These are phyloP conservation scores for Planiliza haematocheilus DNA, from an alignment of 2,113 vertebrate genomes.

Conservation along the genomic window DNA sequence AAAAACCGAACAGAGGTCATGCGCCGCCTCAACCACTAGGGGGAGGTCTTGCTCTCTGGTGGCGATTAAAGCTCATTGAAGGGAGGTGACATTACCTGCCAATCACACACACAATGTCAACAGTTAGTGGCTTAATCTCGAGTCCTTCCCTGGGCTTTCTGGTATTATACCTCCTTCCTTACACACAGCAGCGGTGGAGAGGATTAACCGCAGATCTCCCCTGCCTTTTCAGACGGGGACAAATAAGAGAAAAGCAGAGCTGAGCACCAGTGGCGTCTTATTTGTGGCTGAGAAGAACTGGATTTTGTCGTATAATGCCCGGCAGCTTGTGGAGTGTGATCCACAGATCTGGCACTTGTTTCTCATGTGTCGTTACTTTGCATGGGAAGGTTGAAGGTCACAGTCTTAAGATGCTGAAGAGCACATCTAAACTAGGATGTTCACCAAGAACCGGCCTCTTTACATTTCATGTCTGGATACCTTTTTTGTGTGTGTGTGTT, in stretches of 20 bases:
- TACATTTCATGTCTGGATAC: background rate
- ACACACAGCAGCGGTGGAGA: slow-evolving; percentile 39
- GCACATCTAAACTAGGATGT: too few relatives aligned
- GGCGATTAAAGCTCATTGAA: background rate
- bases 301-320: slow-evolving; percentile 38
- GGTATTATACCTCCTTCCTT: slow-evolving; percentile 39
- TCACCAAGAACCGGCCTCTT: background rate
- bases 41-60: slow-evolving; percentile 66
- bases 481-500: background rate
- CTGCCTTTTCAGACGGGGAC: slow-evolving; percentile 33
- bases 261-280: slow-evolving; percentile 26
- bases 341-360: slow-evolving; percentile 10
- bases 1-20: background rate
- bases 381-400: slow-evolving; percentile 48
- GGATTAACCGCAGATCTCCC: slow-evolving; percentile 65
- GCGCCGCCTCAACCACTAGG: slow-evolving; percentile 46
- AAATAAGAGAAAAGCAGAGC: slow-evolving; percentile 31
- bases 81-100: slow-evolving; percentile 75
- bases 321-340: slow-evolving; percentile 11
- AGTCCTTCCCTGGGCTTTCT: slow-evolving; percentile 61
- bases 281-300: slow-evolving; percentile 37
- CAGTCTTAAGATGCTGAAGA: too few relatives aligned
- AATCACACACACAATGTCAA: slow-evolving; percentile 61
- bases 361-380: slow-evolving; percentile 1
- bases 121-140: slow-evolving; percentile 70